phyloP scores from a whole-genome alignment of 1,140 invertebrate species.

The Trypoxylus dichotomus region DNA sequence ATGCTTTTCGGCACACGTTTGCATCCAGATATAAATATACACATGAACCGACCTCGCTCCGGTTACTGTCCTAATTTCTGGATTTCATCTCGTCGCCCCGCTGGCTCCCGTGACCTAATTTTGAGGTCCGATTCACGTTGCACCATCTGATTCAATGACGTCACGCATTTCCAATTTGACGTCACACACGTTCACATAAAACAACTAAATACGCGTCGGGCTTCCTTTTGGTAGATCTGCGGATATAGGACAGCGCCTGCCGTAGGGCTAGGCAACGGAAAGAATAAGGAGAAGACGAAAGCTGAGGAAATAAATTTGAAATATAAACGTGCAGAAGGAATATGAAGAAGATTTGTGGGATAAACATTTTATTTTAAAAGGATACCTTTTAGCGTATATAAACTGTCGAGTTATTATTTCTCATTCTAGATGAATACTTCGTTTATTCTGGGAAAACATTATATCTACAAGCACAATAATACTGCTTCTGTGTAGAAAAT shows the following conservation, averaged over 20 bases:
- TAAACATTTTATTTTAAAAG: neutral
- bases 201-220: neutral
- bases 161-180: slow-evolving; percentile 27
- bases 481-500: no score
- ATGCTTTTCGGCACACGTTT: no score
- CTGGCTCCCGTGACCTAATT: slow-evolving; percentile 26
- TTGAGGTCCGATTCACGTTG: slow-evolving; percentile 12
- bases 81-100: neutral
- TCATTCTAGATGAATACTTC: no score
- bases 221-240: neutral
- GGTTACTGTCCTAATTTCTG: slow-evolving; percentile 33
- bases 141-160: slow-evolving; percentile 30
- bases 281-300: neutral
- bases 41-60: slow-evolving; percentile 31
- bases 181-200: slow-evolving; percentile 12
- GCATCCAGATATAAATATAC: neutral
- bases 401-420: no score
- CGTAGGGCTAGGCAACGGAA: neutral
- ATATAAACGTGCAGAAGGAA: neutral
- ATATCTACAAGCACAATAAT: no score
- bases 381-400: no score
- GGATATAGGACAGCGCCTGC: neutral
- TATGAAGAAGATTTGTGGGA: neutral
- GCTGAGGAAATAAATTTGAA: neutral
- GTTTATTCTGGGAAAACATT: no score